Conservation (phyloP, 2,113 vertebrate genomes). For the Pluvianellus socialis region DNA sequence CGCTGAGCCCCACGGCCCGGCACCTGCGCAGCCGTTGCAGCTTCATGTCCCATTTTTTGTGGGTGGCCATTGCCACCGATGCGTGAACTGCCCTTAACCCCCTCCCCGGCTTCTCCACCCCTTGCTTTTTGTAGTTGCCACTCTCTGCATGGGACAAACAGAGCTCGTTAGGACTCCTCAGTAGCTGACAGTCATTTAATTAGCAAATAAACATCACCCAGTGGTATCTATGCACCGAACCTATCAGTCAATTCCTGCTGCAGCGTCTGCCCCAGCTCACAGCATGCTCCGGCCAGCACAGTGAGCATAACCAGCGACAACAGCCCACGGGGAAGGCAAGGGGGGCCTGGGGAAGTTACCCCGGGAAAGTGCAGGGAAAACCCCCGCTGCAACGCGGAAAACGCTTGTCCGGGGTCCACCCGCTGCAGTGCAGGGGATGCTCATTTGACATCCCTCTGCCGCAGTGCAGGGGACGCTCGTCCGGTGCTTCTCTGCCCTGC, state of each 20-base stretch:
- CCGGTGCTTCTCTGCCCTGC: neutral
- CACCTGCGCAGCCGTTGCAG: accelerated
- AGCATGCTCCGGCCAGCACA: neutral
- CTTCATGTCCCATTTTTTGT: neutral
- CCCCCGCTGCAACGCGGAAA: accelerated
- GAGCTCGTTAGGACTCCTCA: neutral
- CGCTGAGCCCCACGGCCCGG: neutral
- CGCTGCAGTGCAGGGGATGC: neutral
- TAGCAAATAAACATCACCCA: neutral
- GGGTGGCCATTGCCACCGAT: neutral
- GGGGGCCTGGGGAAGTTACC: neutral
- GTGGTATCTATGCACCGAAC: neutral
- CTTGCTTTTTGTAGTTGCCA: neutral
- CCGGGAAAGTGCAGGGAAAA: neutral
- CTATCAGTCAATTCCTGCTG: neutral
- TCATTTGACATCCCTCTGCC: accelerated
- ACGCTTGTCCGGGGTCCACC: neutral
- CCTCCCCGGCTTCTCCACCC: neutral
- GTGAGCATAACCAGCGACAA: neutral
- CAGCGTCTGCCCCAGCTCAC: neutral
- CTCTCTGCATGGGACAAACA: neutral
- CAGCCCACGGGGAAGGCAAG: neutral
- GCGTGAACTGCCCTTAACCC: too few relatives aligned
- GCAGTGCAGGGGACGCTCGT: neutral
- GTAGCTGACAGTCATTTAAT: neutral